A percentile compares a stretch with the other conserved stretches of the same genome.
These are phyloP conservation scores for Scytalopus superciliaris DNA, from an alignment of 2,113 vertebrate species.

Conservation along the genomic window DNA sequence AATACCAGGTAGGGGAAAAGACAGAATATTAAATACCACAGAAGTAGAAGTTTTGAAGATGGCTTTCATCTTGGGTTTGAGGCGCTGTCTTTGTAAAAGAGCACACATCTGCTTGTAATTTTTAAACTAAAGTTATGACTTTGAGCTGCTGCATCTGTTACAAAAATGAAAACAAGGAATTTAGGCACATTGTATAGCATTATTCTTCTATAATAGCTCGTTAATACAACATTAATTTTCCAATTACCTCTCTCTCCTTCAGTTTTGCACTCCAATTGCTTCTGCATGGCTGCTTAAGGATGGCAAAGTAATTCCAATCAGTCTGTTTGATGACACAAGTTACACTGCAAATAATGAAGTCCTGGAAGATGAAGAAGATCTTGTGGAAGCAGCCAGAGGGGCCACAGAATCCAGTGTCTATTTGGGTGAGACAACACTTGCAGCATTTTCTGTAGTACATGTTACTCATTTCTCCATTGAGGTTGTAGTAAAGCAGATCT, in stretches of 20 bases:
- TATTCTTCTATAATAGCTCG: neutral
- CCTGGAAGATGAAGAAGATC: conserved; percentile 87
- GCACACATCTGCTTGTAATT: neutral
- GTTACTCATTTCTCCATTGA: neutral
- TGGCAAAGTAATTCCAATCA: conserved; percentile 92
- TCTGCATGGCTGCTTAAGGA: conserved; percentile 94
- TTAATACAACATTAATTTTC: neutral
- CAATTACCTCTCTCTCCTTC: neutral
- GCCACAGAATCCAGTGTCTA: conserved; percentile 93
- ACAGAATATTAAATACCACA: neutral
- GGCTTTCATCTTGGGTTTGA: neutral
- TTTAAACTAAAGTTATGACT: neutral
- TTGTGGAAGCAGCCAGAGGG: conserved; percentile 82
- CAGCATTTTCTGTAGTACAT: neutral
- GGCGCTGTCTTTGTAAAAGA: neutral
- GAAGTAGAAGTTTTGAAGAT: neutral
- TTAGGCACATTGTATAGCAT: neutral
- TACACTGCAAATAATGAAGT: conserved; percentile 76
- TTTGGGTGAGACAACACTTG: conserved; percentile 77
- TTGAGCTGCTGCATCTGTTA: neutral
- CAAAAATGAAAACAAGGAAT: neutral
- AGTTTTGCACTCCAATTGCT: conserved; percentile 97
- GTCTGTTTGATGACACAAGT: conserved; percentile 92
- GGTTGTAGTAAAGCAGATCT: neutral
- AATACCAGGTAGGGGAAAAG: conserved; percentile 85